Base-by-base conservation (phyloP, 2,888 invertebrate species). In the Herminia tarsipennalis region DNA sequence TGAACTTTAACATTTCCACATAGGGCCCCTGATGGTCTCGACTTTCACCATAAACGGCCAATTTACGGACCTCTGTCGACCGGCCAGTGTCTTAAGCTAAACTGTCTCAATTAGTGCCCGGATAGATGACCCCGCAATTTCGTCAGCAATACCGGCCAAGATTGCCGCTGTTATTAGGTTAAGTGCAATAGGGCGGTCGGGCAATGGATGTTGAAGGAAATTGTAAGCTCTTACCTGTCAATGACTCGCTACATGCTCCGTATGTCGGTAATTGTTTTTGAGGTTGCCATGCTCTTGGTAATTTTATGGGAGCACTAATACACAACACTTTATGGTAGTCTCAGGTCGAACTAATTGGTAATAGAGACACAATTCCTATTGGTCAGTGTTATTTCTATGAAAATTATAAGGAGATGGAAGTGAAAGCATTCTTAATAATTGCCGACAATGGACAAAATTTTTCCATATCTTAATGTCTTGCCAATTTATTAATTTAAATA, bases 31-130 rank as follows among this genome's bases (percentile, higher is more conserved):
- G 62, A 67, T 67, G 61, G 54, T 75, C 77, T 71, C 65, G 80
- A 88, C 90, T 89, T 90, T 90, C 90, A 85, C 89, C 86, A 77
- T 90, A 90, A 89, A 83, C 83, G 89, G 82, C 82, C 80, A 81
- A 88, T 90, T 89, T 88, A 81, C 83, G 79, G 82, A 83, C 79
- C 81, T 79, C 86, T 81, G 81, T 76, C 80, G 79, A 83, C 81
- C 78, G 83, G 81, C 82, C 86, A 85, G 82, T 82, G 81, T 83
- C 83, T 84, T 74, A 78, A 76, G 78, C 83, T 86, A 86, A 88
- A 88, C 89, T 86, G 87, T 88, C 90, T 89, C 90, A 90, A 89
- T 90, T 90, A 90, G 89, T 81, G 81, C 78, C 78, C 78, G 74
- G 80, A 83, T 84, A 81, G 86, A 87, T 87, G 89, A 89, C 88